These are phyloP conservation scores for Anseranas semipalmata DNA, from an alignment of 2,113 vertebrate species.

Conservation along the genomic window DNA sequence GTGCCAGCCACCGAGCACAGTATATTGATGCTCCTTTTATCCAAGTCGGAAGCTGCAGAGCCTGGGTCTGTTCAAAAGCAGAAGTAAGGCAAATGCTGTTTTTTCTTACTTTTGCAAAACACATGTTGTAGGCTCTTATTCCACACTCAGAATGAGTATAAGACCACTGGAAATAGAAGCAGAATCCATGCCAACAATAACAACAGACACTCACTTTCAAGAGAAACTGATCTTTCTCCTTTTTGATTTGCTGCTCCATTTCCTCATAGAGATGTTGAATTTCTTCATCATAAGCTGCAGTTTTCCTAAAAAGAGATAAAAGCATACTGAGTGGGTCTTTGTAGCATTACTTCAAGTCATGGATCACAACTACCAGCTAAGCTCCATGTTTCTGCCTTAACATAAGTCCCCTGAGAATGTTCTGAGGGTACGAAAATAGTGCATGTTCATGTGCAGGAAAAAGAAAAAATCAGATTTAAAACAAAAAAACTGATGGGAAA, in stretches of 20 bases:
- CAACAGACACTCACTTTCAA: constrained; percentile 79
- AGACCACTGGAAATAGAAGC: background rate
- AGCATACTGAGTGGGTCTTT: background rate
- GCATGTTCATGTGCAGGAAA: background rate
- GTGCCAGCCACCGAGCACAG: background rate
- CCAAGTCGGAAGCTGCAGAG: background rate
- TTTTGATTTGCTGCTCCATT: constrained; percentile 95
- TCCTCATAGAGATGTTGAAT: constrained; percentile 91
- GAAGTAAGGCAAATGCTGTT: background rate
- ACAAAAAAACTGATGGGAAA: background rate
- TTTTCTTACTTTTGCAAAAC: background rate
- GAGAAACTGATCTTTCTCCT: constrained; percentile 88
- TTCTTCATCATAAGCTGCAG: constrained; percentile 87
- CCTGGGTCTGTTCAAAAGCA: background rate
- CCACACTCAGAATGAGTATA: background rate
- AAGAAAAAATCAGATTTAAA: background rate
- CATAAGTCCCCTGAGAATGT: background rate
- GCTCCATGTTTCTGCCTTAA: background rate
- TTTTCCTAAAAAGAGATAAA: constrained; percentile 81
- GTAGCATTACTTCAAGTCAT: background rate
- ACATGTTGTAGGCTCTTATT: background rate
- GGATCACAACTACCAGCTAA: background rate
- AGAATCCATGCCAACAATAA: background rate
- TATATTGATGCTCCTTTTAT: background rate
- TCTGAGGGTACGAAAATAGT: background rate